Base-by-base conservation (phyloP, 1,140 invertebrate species). In the Limonius californicus region DNA sequence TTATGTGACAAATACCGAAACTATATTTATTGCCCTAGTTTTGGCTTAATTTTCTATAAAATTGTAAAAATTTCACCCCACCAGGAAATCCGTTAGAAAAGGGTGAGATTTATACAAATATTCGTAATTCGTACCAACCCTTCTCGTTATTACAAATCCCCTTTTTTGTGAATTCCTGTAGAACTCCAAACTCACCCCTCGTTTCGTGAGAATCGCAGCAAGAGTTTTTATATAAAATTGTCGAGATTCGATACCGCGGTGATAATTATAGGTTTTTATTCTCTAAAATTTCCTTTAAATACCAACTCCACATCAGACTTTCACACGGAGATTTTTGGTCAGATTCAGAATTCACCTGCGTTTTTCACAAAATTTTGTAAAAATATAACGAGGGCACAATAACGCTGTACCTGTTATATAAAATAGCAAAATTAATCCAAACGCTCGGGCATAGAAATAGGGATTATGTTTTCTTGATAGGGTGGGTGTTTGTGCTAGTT, bases 1-100 rank as follows among this genome's bases (percentile, higher is more conserved):
- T 61, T 61, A 61, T 42, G 19, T 61, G 60, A 54, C 60, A 61
- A 57, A 39, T 57, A 55, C 16, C 7, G 4, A 18, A 50, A 50
- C 2, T 55, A 16, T 23, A n/a, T 54, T 54, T 27, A 39, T 39
- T 39, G 35, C 35, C 2, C 35, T 14, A 39, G 35, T 39, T 39
- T 9, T 3, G 9, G 23, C 23, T 27, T 27, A 27, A 27, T 27
- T 27, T 27, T 9, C 3, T 12, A 39, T n/a, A 39, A 39, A 39
- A 14, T 39, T 39, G 35, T 39, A 12, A 14, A 39, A 39, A 39
- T 39, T 14, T n/a, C n/a, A n/a, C n/a, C n/a, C n/a, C n/a, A n/a
- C 35, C 7, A 39, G 3, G 23, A 27, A 27, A 27, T 27, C 35
- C 35, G 35, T 39, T 39, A 39, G n/a, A 12, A 32, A 11, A 18